Percentiles rank a stretch among this genome's conserved stretches.
These are phyloP conservation scores for Salvelinus sp. DNA, from an alignment of 2,113 vertebrate species.

Conservation along the genomic window DNA sequence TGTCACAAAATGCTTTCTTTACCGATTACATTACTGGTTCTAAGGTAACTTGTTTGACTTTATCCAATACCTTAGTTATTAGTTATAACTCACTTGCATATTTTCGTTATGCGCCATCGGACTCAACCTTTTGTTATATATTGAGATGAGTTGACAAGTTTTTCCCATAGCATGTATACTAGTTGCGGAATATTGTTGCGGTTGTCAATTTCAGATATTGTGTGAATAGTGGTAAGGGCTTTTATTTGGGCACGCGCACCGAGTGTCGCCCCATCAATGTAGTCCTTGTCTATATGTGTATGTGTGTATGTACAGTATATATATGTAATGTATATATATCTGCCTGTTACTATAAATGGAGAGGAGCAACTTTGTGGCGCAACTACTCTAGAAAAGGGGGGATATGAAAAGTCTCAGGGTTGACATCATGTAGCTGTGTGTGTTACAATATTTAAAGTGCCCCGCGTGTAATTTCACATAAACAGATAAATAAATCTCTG, in stretches of 20 bases:
- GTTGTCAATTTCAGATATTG: no score
- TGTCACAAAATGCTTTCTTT: no score
- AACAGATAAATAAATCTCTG: constrained; percentile 11
- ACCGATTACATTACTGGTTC: no score
- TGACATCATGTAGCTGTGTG: not conserved
- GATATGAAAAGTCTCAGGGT: constrained; percentile 22
- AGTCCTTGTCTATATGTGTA: not conserved
- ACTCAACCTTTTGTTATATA: no score
- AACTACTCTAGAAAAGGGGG: constrained; percentile 48
- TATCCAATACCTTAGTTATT: no score
- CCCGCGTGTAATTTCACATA: not conserved
- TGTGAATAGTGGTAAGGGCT: no score
- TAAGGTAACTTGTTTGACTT: no score
- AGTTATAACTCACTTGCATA: no score
- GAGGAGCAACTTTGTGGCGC: constrained; percentile 64
- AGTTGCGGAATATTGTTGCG: no score
- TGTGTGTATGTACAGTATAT: not conserved
- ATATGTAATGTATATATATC: constrained; percentile 64
- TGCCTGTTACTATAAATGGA: constrained; percentile 84
- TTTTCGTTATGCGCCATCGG: no score
- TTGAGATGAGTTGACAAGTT: no score
- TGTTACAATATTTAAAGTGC: not conserved
- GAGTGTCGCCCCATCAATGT: constrained; percentile 24
- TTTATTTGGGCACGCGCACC: constrained; percentile 3
- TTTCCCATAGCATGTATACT: no score